Percentiles rank a stretch among this genome's conserved stretches.
phyloP scores from a whole-genome alignment of 2,888 invertebrate species.

The Scotopteryx bipunctaria region DNA sequence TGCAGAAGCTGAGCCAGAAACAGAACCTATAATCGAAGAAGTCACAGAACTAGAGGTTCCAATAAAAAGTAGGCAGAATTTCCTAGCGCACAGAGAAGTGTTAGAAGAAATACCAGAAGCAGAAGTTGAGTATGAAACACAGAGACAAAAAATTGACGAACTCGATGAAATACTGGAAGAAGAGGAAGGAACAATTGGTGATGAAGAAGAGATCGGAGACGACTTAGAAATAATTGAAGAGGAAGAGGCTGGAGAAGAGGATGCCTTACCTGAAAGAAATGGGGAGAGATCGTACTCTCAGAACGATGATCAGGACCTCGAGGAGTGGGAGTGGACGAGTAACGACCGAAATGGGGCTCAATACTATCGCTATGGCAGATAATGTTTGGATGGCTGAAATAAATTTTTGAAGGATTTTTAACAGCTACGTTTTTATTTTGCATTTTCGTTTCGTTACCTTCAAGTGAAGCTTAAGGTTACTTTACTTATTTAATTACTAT shows the following conservation, averaged over 20 bases:
- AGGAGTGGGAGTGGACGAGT: constrained; percentile 79
- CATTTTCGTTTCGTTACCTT: background rate
- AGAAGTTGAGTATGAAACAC: constrained; percentile 71
- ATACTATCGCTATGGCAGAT: constrained; percentile 69
- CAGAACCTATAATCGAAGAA: constrained; percentile 43
- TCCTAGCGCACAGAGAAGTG: constrained; percentile 72
- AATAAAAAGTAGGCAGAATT: constrained; percentile 52
- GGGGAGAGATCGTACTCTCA: constrained; percentile 52
- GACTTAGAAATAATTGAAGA: constrained; percentile 71
- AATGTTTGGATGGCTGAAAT: constrained; percentile 52
- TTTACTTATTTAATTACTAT: too few relatives aligned
- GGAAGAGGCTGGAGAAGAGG: constrained; percentile 69
- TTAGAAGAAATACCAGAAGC: constrained; percentile 75
- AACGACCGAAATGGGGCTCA: constrained; percentile 65
- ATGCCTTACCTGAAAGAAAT: constrained; percentile 62
- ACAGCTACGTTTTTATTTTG: background rate
- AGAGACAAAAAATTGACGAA: constrained; percentile 62
- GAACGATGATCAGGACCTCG: constrained; percentile 65
- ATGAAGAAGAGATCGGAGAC: constrained; percentile 51
- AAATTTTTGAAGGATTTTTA: constrained; percentile 34
- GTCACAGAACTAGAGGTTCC: constrained; percentile 45
- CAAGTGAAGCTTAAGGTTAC: background rate
- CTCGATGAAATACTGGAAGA: constrained; percentile 75
- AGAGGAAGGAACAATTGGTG: constrained; percentile 66
- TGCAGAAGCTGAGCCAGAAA: constrained; percentile 12